Percentiles rank a stretch among this genome's conserved stretches.
phyloP scores from a whole-genome alignment of 2,888 invertebrate species.

The Caenorhabditis japonica region DNA sequence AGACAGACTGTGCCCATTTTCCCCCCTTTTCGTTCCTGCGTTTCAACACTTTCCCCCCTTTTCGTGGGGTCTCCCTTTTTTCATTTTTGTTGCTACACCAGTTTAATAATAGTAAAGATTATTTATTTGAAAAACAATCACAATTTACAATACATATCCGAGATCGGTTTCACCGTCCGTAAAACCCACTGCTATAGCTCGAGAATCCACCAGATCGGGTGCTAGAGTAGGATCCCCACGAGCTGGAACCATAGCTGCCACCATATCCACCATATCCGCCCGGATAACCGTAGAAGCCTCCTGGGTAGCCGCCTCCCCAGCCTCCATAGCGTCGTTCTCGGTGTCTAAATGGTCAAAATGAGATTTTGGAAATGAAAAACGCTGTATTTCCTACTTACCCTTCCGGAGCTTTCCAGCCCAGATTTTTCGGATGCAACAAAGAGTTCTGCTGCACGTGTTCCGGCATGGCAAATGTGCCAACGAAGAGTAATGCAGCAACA shows the following conservation, averaged over 20 bases:
- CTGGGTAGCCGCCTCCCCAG: slow-evolving; percentile 36
- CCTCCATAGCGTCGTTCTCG: slow-evolving; percentile 38
- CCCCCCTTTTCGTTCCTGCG: too few species aligned
- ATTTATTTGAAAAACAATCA: too few species aligned
- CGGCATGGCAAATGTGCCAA: background rate
- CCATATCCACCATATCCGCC: slow-evolving; percentile 10
- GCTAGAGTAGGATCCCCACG: slow-evolving; percentile 45
- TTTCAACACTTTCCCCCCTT: too few species aligned
- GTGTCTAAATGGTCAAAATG: slow-evolving; percentile 19
- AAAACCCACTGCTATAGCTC: slow-evolving; percentile 22
- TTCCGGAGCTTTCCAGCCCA: slow-evolving; percentile 36
- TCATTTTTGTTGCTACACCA: too few species aligned
- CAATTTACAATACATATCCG: too few species aligned
- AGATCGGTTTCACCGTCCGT: too few species aligned
- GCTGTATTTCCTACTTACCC: slow-evolving; percentile 4
- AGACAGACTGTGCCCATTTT: too few species aligned
- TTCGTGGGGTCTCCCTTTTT: too few species aligned
- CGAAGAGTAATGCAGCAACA: background rate
- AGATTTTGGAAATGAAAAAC: background rate
- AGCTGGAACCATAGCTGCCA: slow-evolving; percentile 31
- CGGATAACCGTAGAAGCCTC: slow-evolving; percentile 13
- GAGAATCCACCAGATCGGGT: slow-evolving; percentile 27
- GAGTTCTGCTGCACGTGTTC: background rate
- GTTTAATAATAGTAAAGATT: too few species aligned
- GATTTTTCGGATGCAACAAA: slow-evolving; percentile 23